phyloP scores from a whole-genome alignment of 1,140 invertebrate species.

The Brachionus asplanchnoidis region DNA sequence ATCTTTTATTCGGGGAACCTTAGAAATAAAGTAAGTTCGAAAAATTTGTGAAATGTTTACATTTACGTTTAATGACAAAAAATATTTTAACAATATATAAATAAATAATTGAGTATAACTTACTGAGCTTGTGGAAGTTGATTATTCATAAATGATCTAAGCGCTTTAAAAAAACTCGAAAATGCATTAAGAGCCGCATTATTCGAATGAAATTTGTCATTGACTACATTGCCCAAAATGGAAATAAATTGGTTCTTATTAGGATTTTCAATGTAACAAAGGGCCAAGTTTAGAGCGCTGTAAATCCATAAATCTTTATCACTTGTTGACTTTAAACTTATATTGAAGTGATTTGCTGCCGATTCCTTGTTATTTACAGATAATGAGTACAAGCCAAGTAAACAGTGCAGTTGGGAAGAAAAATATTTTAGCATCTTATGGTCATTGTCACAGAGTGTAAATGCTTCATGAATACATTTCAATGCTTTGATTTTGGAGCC shows the following conservation, averaged over 20 bases:
- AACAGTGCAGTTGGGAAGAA: slow-evolving; percentile 10
- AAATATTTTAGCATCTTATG: not conserved
- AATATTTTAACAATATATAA: not conserved
- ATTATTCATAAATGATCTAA: not conserved
- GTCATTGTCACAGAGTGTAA: not conserved
- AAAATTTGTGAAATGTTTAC: no score
- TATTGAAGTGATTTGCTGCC: slow-evolving; percentile 13
- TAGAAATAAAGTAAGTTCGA: no score
- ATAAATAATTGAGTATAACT: not conserved
- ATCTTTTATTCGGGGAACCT: no score
- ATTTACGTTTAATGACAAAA: not conserved
- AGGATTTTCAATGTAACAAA: slow-evolving; percentile 8
- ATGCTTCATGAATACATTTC: not conserved
- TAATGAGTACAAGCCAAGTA: slow-evolving; percentile 10
- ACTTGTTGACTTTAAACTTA: not conserved
- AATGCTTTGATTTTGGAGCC: not conserved
- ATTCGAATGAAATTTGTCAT: slow-evolving; percentile 19
- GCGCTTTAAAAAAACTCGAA: slow-evolving; percentile 23
- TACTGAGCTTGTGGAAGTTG: slow-evolving; percentile 7
- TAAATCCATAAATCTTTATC: slow-evolving; percentile 22
- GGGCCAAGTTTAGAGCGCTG: not conserved
- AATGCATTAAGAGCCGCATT: slow-evolving; percentile 3
- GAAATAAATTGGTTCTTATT: slow-evolving; percentile 21
- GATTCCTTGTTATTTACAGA: not conserved
- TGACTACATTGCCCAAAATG: slow-evolving; percentile 19